Conservation (phyloP, 2,888 invertebrate species). For the Pyrochroa serraticornis region DNA sequence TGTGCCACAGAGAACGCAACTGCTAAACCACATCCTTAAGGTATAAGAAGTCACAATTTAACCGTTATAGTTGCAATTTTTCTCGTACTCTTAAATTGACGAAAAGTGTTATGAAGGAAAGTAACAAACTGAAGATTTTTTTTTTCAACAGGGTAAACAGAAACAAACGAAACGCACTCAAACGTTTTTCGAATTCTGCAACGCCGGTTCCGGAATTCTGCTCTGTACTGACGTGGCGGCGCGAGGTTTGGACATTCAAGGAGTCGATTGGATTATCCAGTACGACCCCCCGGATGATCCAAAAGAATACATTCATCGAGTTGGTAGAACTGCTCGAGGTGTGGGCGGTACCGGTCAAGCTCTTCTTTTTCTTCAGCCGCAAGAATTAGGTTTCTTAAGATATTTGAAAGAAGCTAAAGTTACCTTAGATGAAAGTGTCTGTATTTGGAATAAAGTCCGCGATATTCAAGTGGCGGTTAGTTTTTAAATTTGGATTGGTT, state of each 20-base stretch:
- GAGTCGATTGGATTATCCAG: slow-evolving; percentile 99
- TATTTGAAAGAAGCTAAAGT: slow-evolving; percentile 94
- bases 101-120: too few species aligned
- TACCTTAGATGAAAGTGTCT: slow-evolving; percentile 95
- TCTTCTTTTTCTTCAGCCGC: slow-evolving; percentile 87
- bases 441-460: slow-evolving; percentile 98
- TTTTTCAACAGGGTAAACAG: neutral
- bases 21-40: too few species aligned
- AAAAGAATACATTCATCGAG: slow-evolving; percentile 94
- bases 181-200: slow-evolving; percentile 98
- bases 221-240: slow-evolving; percentile 99
- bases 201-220: slow-evolving; percentile 89
- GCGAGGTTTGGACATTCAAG: slow-evolving; percentile 93
- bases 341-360: slow-evolving; percentile 94
- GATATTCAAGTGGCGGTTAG: slow-evolving; percentile 68
- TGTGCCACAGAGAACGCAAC: too few species aligned
- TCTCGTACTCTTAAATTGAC: too few species aligned
- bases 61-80: too few species aligned
- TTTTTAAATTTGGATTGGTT: too few species aligned
- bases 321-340: slow-evolving; percentile 96
- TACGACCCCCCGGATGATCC: slow-evolving; percentile 99
- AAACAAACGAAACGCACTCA: slow-evolving; percentile 96
- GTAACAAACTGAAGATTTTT: neutral
- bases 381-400: slow-evolving; percentile 93
- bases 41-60: too few species aligned